phyloP scores from a whole-genome alignment of 2,113 vertebrate species.

The Fulica atra region DNA sequence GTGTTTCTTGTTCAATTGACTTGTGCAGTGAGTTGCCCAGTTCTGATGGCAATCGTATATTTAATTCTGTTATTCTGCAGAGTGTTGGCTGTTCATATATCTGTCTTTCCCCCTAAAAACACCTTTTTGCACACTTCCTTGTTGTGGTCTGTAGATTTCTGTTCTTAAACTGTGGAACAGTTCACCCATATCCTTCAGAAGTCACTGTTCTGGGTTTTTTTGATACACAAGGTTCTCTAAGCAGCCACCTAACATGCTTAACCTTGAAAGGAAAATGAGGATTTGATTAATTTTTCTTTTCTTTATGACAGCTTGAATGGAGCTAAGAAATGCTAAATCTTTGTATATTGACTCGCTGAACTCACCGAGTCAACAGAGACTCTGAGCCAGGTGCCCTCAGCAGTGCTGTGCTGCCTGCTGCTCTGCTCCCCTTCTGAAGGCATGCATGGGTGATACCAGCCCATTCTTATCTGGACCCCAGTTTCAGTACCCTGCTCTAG shows the following conservation, averaged over 20 bases:
- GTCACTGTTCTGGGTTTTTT: background rate
- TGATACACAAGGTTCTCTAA: background rate
- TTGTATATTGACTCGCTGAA: background rate
- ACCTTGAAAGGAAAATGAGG: background rate
- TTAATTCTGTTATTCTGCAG: background rate
- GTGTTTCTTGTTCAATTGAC: background rate
- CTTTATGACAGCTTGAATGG: background rate
- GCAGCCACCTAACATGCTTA: background rate
- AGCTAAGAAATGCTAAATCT: background rate
- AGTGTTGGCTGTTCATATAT: background rate
- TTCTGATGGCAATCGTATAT: background rate
- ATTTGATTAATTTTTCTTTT: background rate
- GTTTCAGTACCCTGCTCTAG: background rate
- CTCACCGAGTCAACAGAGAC: background rate
- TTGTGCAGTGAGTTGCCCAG: background rate
- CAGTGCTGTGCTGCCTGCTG: background rate
- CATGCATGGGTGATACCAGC: background rate
- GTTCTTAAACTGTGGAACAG: background rate
- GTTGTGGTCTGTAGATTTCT: background rate
- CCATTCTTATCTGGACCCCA: accelerated
- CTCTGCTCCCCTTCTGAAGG: background rate
- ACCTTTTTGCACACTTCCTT: background rate
- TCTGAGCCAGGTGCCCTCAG: background rate
- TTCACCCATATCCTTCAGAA: background rate
- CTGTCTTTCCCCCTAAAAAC: background rate